Evolutionary conservation across 2,888 invertebrate species (phyloP).

Genomic region (Neocrepidodera transversa): DNA sequence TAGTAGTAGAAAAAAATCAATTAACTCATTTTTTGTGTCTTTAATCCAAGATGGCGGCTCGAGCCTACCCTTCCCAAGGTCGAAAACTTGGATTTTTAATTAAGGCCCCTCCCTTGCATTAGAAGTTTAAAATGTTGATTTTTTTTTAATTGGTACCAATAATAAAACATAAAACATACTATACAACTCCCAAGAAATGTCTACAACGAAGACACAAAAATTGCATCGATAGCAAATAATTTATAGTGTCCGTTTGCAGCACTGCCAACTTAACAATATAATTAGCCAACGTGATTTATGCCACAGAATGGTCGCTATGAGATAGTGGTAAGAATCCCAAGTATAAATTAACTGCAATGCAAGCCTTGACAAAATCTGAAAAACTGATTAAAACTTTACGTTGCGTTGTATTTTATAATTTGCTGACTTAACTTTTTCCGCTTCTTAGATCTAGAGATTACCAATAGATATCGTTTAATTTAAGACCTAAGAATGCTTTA

Average conservation of each 20-base stretch:
- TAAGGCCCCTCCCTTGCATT: too few relatives aligned
- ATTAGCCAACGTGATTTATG: constrained; percentile 40
- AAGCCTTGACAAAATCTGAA: constrained; percentile 39
- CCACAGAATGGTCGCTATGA: constrained; percentile 29
- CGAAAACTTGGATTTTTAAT: too few relatives aligned
- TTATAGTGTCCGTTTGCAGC: constrained; percentile 39
- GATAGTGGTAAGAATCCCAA: constrained; percentile 32
- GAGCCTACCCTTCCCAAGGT: too few relatives aligned
- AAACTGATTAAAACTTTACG: constrained; percentile 37
- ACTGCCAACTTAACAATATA: constrained; percentile 40
- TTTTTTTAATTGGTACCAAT: too few relatives aligned
- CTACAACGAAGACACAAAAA: constrained; percentile 27
- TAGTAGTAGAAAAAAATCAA: too few relatives aligned
- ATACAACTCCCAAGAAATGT: constrained; percentile 30
- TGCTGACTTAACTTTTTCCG: constrained; percentile 29
- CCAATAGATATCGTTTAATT: too few relatives aligned
- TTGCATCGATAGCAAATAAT: constrained; percentile 40
- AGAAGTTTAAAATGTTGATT: too few relatives aligned
- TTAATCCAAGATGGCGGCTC: too few relatives aligned
- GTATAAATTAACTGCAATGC: constrained; percentile 36
- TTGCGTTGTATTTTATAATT: constrained; percentile 29
- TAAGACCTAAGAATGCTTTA: too few relatives aligned
- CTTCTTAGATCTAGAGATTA: constrained; percentile 3
- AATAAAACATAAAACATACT: too few relatives aligned
- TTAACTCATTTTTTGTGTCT: too few relatives aligned